Evolutionary conservation across 2,797 vertebrate genomes (phyloP), one percentile per base, ranked within the genome.

Genomic region (Australoheros facetus): DNA sequence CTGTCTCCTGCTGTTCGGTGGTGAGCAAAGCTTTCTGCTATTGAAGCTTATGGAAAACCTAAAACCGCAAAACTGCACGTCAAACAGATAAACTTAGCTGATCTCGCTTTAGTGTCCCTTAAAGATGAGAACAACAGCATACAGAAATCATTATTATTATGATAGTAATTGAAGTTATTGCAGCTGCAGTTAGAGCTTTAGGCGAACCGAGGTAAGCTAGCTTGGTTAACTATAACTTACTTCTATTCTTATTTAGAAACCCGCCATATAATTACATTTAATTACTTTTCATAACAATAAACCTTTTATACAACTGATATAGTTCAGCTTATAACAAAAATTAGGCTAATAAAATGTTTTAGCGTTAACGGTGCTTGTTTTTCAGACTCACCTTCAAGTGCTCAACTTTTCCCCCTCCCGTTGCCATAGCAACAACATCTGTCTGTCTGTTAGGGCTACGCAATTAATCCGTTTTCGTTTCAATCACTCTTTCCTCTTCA

Each of bases 381-480:
- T 17, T 14, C 32, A 39, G 53, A 39, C 70, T 71, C 62, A 51
- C 62, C 62, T 51, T 48, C 42, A 30, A 66, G 62, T 30, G 26
- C 6, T 12, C 16, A 69, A 23, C 23, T 42, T 66, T 45, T 23
- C 4, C 39, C 9, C 42, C 17, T 21, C 1, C 51, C 10, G 76
- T 83, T 79, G 58, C 23, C 74, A 51, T 86, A 74, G 19, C 81
- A 81, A 71, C 73, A 42, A 48, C 62, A 17, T 73, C 71, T 60
- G 1, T 60, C 70, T 60, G 5, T 32, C 26, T 19, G 32, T n/a
- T 39, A 62, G 37, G 39, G 23, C 4, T 45, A 21, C 45, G 17
- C 0, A 0, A 48, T 48, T 66, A 66, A 66, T 48, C 10, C 19
- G 9, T 5, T 48, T 48, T 48, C 16, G 16, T 48, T 48, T 14